phyloP scores from a whole-genome alignment of 2,888 invertebrate genomes.

The Isotomurus palustris region DNA sequence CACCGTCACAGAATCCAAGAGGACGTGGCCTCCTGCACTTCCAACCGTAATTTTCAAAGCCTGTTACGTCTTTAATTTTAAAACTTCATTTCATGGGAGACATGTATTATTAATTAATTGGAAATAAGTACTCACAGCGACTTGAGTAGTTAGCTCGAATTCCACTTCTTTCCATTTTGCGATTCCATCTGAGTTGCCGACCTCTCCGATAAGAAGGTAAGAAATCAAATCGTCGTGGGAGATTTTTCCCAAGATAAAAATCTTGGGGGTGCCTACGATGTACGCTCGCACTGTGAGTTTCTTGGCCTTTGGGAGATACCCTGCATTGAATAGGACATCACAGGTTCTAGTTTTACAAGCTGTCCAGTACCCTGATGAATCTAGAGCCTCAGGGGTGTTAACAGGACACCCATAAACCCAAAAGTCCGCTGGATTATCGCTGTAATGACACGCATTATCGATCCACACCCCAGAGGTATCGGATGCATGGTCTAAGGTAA shows the following conservation, averaged over 20 bases:
- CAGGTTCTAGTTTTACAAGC: neutral
- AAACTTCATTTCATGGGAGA: too few relatives aligned
- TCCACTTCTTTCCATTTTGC: neutral
- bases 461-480: neutral
- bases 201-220: neutral
- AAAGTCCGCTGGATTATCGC: neutral
- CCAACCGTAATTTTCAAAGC: neutral
- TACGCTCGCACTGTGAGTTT: neutral
- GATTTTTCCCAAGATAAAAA: neutral
- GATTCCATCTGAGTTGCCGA: neutral
- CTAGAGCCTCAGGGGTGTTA: neutral
- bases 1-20: neutral
- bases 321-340: neutral
- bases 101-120: too few relatives aligned
- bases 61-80: neutral
- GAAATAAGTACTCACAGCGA: too few relatives aligned
- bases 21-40: neutral
- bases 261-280: conserved; percentile 4
- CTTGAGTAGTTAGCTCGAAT: neutral
- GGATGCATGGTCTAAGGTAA: neutral
- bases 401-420: conserved; percentile 15
- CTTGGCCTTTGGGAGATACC: neutral
- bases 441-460: conserved; percentile 3
- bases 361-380: conserved; percentile 6
- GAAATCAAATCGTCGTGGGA: neutral